These are phyloP conservation scores for Agonopterix heracliana DNA, from an alignment of 2,888 invertebrate genomes.

Conservation along the genomic window DNA sequence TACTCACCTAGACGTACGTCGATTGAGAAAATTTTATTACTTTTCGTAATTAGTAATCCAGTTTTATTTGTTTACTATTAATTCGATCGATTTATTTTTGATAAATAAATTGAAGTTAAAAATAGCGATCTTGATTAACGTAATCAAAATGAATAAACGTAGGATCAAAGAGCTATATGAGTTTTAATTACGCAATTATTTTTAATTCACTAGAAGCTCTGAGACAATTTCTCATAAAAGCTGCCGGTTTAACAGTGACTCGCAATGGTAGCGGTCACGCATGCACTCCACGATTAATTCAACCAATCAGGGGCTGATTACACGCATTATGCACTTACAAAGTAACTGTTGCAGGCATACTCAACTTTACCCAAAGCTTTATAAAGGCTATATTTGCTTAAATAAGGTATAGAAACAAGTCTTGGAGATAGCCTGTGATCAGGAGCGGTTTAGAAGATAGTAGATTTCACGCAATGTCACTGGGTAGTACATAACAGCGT, in stretches of 20 bases:
- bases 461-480: slow-evolving; percentile 65
- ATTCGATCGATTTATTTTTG: background rate
- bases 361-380: slow-evolving; percentile 21
- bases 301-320: slow-evolving; percentile 73
- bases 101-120: slow-evolving; percentile 4
- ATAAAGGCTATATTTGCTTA: slow-evolving; percentile 28
- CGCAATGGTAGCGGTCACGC: slow-evolving; percentile 68
- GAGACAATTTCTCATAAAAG: slow-evolving; percentile 59
- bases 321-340: slow-evolving; percentile 64
- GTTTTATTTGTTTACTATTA: background rate
- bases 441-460: slow-evolving; percentile 44
- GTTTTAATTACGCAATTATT: slow-evolving; percentile 69
- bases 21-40: slow-evolving; percentile 3
- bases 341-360: slow-evolving; percentile 28
- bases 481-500: slow-evolving; percentile 18
- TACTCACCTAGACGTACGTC: slow-evolving; percentile 13
- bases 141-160: slow-evolving; percentile 12
- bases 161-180: slow-evolving; percentile 40
- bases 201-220: slow-evolving; percentile 57
- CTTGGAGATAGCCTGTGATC: slow-evolving; percentile 19
- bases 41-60: background rate
- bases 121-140: slow-evolving; percentile 8
- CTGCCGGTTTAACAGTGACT: slow-evolving; percentile 39
- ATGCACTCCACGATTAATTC: slow-evolving; percentile 70
- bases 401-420: background rate